Percentiles rank a stretch among this genome's conserved stretches.
Evolutionary conservation across 2,888 invertebrate genomes (phyloP).

Genomic region (Athetis lepigone): DNA sequence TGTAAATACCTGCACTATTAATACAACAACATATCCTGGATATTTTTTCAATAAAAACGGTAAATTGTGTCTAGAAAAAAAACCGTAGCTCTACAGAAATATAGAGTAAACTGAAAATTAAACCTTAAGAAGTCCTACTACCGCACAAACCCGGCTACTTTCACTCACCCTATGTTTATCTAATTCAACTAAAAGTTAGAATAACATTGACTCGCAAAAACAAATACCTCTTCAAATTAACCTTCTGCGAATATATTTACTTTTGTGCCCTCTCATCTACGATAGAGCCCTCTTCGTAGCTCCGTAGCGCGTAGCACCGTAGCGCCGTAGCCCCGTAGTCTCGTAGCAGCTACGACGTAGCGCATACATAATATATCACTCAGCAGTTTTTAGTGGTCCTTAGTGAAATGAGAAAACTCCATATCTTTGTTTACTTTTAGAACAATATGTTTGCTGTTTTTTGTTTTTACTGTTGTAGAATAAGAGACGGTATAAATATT

Average conservation of each 20-base stretch:
- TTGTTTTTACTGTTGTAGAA: slow-evolving; percentile 1
- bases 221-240: slow-evolving; percentile 36
- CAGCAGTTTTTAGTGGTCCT: slow-evolving; percentile 59
- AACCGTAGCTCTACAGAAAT: too few species aligned
- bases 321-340: slow-evolving; percentile 52
- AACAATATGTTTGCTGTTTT: slow-evolving; percentile 15
- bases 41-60: too few species aligned
- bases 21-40: too few species aligned
- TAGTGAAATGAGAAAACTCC: slow-evolving; percentile 54
- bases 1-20: too few species aligned
- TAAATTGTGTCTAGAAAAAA: too few species aligned
- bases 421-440: slow-evolving; percentile 40
- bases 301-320: slow-evolving; percentile 51
- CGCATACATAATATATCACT: slow-evolving; percentile 62
- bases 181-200: slow-evolving; percentile 3
- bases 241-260: slow-evolving; percentile 48
- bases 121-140: too few species aligned
- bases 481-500: background rate
- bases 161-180: background rate
- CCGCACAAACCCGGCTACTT: background rate
- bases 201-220: slow-evolving; percentile 13
- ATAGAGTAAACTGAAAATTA: too few species aligned
- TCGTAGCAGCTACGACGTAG: slow-evolving; percentile 55
- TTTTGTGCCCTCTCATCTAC: slow-evolving; percentile 56
- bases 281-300: slow-evolving; percentile 64